A percentile compares a stretch with the other conserved stretches of the same genome.
Evolutionary conservation across 1,140 invertebrate species (phyloP).

Genomic region (Temnothorax nylanderi): DNA sequence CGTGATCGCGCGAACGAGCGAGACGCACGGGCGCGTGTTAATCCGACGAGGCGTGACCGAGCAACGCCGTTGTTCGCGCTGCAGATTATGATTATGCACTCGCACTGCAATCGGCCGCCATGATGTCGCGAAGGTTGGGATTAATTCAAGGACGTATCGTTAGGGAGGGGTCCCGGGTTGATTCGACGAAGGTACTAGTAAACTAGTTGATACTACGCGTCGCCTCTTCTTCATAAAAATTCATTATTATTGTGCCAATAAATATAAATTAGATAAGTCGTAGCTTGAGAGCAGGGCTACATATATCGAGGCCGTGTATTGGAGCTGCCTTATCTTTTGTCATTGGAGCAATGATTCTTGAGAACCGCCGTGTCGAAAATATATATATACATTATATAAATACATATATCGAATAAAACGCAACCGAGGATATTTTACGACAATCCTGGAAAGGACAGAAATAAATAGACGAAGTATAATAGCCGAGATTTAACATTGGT

Average conservation of each 20-base stretch:
- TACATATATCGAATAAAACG: neutral
- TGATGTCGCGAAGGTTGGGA: slow-evolving; percentile 20
- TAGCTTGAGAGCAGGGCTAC: slow-evolving; percentile 36
- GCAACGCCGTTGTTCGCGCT: too few species aligned
- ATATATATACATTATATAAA: neutral
- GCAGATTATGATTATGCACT: neutral
- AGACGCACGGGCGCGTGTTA: neutral
- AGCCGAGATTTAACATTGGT: neutral
- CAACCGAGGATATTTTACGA: neutral
- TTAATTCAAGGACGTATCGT: neutral
- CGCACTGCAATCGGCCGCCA: slow-evolving; percentile 1
- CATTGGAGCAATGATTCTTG: neutral
- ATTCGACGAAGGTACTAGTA: neutral
- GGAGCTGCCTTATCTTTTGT: slow-evolving; percentile 11
- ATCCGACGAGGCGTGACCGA: neutral
- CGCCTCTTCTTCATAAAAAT: slow-evolving; percentile 5
- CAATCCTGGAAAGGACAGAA: neutral
- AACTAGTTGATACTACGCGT: neutral
- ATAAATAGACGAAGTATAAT: neutral
- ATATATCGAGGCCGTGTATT: neutral
- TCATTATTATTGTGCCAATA: slow-evolving; percentile 49
- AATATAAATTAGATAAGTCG: slow-evolving; percentile 38
- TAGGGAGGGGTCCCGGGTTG: too few species aligned
- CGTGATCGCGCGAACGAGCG: neutral
- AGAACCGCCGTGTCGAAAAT: neutral